These are phyloP conservation scores for Ormyrus thymus DNA, from an alignment of 2,888 invertebrate genomes.

Conservation along the genomic window DNA sequence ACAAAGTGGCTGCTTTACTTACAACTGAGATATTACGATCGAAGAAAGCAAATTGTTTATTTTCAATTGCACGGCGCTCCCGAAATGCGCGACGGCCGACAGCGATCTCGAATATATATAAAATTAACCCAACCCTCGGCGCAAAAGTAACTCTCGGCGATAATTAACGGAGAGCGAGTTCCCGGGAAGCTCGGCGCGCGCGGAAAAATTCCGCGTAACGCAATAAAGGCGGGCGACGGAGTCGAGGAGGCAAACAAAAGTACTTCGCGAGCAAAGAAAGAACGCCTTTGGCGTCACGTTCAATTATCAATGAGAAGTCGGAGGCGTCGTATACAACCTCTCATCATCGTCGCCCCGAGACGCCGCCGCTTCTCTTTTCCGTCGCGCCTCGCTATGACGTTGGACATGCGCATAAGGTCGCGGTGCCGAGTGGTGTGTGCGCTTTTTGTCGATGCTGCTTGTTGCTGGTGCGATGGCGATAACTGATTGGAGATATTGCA, in stretches of 20 bases:
- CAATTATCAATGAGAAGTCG: constrained; percentile 44
- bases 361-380: background rate
- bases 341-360: background rate
- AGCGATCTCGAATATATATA: too few relatives aligned
- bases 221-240: background rate
- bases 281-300: constrained; percentile 16
- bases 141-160: background rate
- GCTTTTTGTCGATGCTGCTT: constrained; percentile 1
- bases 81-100: too few relatives aligned
- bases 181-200: background rate
- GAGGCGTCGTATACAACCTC: constrained; percentile 5
- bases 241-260: constrained; percentile 1
- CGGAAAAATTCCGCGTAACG: constrained; percentile 27
- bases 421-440: background rate
- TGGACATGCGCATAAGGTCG: background rate
- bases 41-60: too few relatives aligned
- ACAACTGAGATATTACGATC: too few relatives aligned
- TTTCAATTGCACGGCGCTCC: too few relatives aligned
- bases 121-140: background rate
- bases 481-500: too few relatives aligned
- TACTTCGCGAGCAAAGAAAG: background rate
- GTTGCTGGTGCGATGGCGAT: too few relatives aligned
- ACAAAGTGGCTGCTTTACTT: too few relatives aligned
- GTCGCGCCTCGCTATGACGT: background rate
- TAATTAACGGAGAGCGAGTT: background rate